Evolutionary conservation across 2,888 invertebrate genomes (phyloP), one percentile per base, ranked within the genome.

Genomic region (Heteromurus nitidus): DNA sequence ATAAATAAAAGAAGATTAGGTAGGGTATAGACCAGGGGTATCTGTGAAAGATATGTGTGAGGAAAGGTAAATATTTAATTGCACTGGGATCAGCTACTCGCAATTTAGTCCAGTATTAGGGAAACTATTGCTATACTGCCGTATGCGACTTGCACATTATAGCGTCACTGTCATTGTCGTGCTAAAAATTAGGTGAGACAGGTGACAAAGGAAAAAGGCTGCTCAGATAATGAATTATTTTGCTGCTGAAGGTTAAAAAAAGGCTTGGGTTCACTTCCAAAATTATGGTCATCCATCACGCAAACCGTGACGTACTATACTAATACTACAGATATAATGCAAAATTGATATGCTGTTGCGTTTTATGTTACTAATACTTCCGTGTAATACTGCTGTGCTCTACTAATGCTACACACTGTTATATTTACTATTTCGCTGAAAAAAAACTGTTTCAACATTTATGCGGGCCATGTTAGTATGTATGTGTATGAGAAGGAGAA

Each of bases 381-480:
- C 13, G 26, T 36, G 36, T 36, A 36, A 24, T 24, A 24, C 55
- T 11, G 22, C 13, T 55, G 20, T 50, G 50, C 50, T 9, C 5
- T 36, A 16, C 47, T 47, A n/a, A n/a, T n/a, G 47, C n/a, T 47
- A 47, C n/a, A 36, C 47, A 47, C n/a, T 11, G n/a, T 47, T n/a
- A 47, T 11, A 3, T 11, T 47, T 47, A 47, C 36, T 36, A n/a
- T n/a, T n/a, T n/a, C n/a, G n/a, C n/a, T n/a, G n/a, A n/a, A n/a
- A n/a, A n/a, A n/a, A n/a, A n/a, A n/a, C n/a, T n/a, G n/a, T n/a
- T n/a, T n/a, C n/a, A n/a, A 42, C 13, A 16, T 36, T 73, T 62
- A 64, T 73, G 73, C 73, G 64, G 73, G 73, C 50, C 73, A 73
- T 73, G 73, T 64, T 64, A 26, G 42, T 58, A 26, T 31, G 22